Evolutionary conservation across 2,113 vertebrate genomes (phyloP).

Genomic region (Vimba vimba): DNA sequence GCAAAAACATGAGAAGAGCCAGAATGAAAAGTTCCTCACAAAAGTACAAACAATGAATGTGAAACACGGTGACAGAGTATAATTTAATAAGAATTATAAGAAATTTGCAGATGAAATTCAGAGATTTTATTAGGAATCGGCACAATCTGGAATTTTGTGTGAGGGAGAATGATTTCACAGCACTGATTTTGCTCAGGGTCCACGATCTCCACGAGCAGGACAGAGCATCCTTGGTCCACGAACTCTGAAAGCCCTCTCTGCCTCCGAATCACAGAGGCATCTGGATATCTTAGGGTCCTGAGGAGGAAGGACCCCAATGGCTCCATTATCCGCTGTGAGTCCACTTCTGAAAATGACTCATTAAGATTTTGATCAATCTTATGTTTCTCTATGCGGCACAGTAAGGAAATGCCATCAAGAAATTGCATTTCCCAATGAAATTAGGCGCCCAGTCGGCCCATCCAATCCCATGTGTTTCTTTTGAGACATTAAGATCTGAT

Average conservation of each 20-base stretch:
- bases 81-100: too few species aligned
- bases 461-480: constrained; percentile 97
- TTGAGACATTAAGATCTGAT: constrained; percentile 98
- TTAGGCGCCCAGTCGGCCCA: constrained; percentile 92
- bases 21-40: not conserved
- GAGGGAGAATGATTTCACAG: not conserved
- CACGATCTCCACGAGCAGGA: not conserved
- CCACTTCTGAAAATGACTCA: constrained; percentile 93
- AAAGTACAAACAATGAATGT: not conserved
- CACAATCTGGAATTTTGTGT: not conserved
- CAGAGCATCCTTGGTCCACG: not conserved
- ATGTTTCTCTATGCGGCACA: constrained; percentile 83
- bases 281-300: constrained; percentile 68
- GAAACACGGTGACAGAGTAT: too few species aligned
- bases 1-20: not conserved
- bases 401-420: constrained; percentile 95
- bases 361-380: constrained; percentile 97
- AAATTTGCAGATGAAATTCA: not conserved
- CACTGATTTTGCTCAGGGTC: not conserved
- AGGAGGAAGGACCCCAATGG: constrained; percentile 66
- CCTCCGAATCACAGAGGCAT: not conserved
- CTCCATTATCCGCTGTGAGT: constrained; percentile 76
- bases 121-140: not conserved
- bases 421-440: constrained; percentile 99
- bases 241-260: not conserved